Evolutionary conservation across 2,888 invertebrate species (phyloP), one percentile per base, ranked within the genome.

Genomic region (Limnephilus rhombicus): DNA sequence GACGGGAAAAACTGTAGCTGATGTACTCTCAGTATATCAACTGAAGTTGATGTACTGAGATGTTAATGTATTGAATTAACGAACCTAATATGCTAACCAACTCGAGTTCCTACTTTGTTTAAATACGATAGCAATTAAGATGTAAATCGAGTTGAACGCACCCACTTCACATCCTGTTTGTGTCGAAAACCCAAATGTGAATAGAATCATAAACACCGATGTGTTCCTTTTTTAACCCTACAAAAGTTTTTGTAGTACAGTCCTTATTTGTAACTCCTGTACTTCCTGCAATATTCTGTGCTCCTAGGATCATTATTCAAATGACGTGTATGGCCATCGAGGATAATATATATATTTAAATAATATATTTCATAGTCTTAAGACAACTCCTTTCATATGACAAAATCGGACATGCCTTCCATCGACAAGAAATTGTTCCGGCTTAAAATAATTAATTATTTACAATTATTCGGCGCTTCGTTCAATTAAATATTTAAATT

Each of bases 121-220:
- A 68, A 68, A 68, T 68, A n/a, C n/a, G 68, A 68, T 24, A 68
- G 68, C 68, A 68, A 68, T 68, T 68, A 68, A 68, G 68, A 68
- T 68, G 68, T 68, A 68, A 24, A n/a, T 68, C 68, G 68, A n/a
- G 68, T 68, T 68, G 83, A 83, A 83, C 37, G 83, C 24, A 83
- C 83, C 37, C 83, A 83, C 83, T 83, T 37, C 83, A 83, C 83
- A 83, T 83, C 83, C 83, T 83, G 37, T 68, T 68, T 68, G 68
- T n/a, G 83, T 41, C 83, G 37, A 41, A 83, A 37, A 24, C 24
- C 37, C 83, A 31, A 34, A 83, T 83, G 83, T 41, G 83, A 41
- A 34, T 18, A 34, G 83, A 83, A 83, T 83, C 34, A 68, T 68
- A 68, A 68, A 68, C 68, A 34, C 83, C 24, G 24, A 83, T 83